A percentile compares a stretch with the other conserved stretches of the same genome.
phyloP scores from a whole-genome alignment of 2,797 vertebrate genomes.

The Cossypha polioptera region DNA sequence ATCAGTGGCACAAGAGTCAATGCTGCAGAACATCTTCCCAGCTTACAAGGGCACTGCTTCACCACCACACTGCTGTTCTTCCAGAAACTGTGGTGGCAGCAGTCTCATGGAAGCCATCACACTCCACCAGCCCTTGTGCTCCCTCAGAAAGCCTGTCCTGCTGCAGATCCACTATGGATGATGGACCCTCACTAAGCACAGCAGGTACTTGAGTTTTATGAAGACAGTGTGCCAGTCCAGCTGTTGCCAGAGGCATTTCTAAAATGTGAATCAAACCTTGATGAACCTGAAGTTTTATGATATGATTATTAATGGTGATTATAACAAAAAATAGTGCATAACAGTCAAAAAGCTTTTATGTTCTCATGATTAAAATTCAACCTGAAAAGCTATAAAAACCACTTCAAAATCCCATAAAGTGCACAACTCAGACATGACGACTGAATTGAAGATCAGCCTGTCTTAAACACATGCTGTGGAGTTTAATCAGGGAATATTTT shows the following conservation, averaged over 20 bases:
- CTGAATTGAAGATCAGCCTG: neutral
- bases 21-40: neutral
- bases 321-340: neutral
- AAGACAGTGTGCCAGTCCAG: neutral
- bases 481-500: neutral
- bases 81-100: neutral
- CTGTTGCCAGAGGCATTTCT: neutral
- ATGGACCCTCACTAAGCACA: neutral
- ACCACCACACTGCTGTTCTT: neutral
- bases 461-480: neutral
- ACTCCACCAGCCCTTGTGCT: neutral
- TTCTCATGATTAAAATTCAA: conserved; percentile 10
- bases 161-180: neutral
- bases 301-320: neutral
- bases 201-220: neutral
- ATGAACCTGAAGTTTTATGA: conserved; percentile 19
- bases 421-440: neutral
- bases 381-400: neutral
- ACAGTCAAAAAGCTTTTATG: conserved; percentile 33
- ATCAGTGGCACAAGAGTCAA: fast-evolving
- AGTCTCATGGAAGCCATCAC: fast-evolving
- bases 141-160: neutral
- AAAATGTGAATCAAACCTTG: conserved; percentile 3
- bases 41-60: neutral
- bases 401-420: conserved; percentile 31